Base-by-base conservation (phyloP, 2,888 invertebrate genomes). In the Oxytorus armatus region DNA sequence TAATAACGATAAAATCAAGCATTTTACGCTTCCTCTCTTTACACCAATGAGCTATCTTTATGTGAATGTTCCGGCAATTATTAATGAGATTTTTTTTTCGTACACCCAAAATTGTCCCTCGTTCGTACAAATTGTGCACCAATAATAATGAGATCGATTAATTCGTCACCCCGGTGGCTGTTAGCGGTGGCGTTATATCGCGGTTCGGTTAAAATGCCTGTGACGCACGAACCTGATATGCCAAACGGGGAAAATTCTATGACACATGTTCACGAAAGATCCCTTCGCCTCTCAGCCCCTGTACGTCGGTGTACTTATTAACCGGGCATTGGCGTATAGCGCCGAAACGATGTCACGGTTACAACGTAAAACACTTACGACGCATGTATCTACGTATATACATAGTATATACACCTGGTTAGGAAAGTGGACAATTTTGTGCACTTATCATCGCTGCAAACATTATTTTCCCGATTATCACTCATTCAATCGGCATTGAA, bases 221-320 rank as follows among this genome's bases (percentile, higher is more conserved):
- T 79, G 81, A 77, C 77, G 77, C 42, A 65, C 72, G 68, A 74
- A 77, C 44, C 53, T 51, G 61, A 74, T 49, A 39, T 69, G 69
- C 39, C 68, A 81, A 39, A 39, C 51, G 57, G 1, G 49, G 25
- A 11, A 61, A 70, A 79, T 81, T 81, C 68, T 65, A 77, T 59
- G 18, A 11, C 57, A 57, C 77, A 79, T 66, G 76, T 81, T 77
- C 79, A 69, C 59, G 55, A 18, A n/a, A 29, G 47, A 47, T 47
- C 33, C 49, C 7, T 25, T 25, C 75, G 33, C 10, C 21, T 29
- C 10, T 59, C 29, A 39, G 23, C 33, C 49, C 47, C 57, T 42
- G 53, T 29, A 36, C 59, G 77, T 68, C 59, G 72, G 74, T 51
- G 1, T 47, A 75, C 77, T 84, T 84, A 85, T 85, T 83, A 83